phyloP scores from a whole-genome alignment of 2,113 vertebrate species.

The Mesoclemmys tuberculata region DNA sequence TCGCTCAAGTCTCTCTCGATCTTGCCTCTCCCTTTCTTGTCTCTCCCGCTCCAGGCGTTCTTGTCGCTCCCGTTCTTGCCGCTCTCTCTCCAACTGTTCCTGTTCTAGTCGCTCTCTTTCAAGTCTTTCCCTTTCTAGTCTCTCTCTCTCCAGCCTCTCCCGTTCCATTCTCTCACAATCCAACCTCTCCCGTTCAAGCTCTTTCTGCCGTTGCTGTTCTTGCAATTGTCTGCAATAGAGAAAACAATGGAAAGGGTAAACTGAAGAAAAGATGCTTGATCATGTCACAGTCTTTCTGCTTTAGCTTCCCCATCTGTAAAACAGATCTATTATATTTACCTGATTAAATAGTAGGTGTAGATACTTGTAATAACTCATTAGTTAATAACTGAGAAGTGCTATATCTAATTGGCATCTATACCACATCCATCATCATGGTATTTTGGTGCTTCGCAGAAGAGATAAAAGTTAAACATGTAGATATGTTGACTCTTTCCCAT shows the following conservation, averaged over 20 bases:
- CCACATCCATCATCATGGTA: too few relatives aligned
- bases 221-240: slow-evolving; percentile 87
- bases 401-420: too few relatives aligned
- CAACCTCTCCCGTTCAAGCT: slow-evolving; percentile 83
- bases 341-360: too few relatives aligned
- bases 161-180: slow-evolving; percentile 83
- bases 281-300: background rate
- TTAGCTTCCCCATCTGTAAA: too few relatives aligned
- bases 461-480: too few relatives aligned
- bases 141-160: slow-evolving; percentile 84
- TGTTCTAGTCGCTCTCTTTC: slow-evolving; percentile 85
- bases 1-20: slow-evolving; percentile 75
- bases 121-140: slow-evolving; percentile 81
- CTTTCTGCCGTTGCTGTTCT: slow-evolving; percentile 95
- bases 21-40: slow-evolving; percentile 79
- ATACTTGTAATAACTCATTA: too few relatives aligned
- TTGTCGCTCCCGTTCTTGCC: slow-evolving; percentile 75
- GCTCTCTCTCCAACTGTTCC: slow-evolving; percentile 83
- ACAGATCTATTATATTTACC: too few relatives aligned
- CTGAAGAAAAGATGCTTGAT: background rate
- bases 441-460: too few relatives aligned
- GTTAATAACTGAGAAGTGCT: too few relatives aligned
- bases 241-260: slow-evolving; percentile 32
- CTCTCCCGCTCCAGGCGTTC: slow-evolving; percentile 83
- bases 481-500: too few relatives aligned